Evolutionary conservation across 2,888 invertebrate species (phyloP), one percentile per base, ranked within the genome.

Genomic region (Epinotia bilunana): DNA sequence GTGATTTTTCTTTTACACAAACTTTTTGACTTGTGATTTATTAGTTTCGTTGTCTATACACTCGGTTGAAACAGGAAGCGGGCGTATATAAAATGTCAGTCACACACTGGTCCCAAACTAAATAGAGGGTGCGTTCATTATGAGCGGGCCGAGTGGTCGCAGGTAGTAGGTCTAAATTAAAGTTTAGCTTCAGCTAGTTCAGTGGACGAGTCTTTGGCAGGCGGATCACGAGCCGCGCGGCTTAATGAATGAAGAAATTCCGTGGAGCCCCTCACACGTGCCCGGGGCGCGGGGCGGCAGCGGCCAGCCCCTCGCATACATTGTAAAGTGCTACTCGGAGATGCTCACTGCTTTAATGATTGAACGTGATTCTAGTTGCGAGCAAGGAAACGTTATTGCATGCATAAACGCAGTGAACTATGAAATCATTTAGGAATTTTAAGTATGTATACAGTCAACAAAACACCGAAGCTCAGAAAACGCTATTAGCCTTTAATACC

Each of bases 241-340:
- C 90, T 90, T 93, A 93, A 94, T 94, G 93, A 94, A 92, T 92
- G 91, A 92, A 93, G 92, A 91, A 91, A 90, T 91, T 89, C 87
- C 80, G 83, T 83, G 85, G 83, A 85, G 82, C 86, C 87, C 90
- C 87, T 84, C 88, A 88, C 87, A 88, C 87, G 87, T 86, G 85
- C 85, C 87, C 78, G 73, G 43, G 53, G 53, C 53, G 39, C 39
- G 39, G 39, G 23, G 62, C 65, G 82, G 80, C 82, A 80, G 83
- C 81, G 81, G 82, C 76, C 80, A 77, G 74, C 82, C 87, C 86
- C 87, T 84, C 83, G 85, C 85, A 85, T 89, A 87, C 81, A 88
- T 87, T 90, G 84, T 88, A 89, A 89, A 90, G 83, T 87, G 76
- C 78, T 76, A 82, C 78, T 76, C 79, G 76, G 78, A 80, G 81